These are phyloP conservation scores for Halocaridina rubra DNA, from an alignment of 2,888 invertebrate species.

Conservation along the genomic window DNA sequence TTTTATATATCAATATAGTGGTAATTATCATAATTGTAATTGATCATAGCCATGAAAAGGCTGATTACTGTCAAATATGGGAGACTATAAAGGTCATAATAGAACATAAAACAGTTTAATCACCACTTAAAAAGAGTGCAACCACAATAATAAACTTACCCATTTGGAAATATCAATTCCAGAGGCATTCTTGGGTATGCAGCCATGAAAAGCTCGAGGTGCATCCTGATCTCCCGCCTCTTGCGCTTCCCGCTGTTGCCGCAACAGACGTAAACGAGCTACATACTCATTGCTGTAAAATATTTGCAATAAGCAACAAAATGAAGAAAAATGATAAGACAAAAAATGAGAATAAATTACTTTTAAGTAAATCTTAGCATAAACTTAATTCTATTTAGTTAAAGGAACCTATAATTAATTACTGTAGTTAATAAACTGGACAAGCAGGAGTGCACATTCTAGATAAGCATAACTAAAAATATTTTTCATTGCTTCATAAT, in stretches of 20 bases:
- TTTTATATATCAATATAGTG: too few species aligned
- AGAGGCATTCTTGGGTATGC: neutral
- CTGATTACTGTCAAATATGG: too few species aligned
- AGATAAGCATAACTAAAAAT: neutral
- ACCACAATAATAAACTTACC: too few species aligned
- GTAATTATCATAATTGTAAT: too few species aligned
- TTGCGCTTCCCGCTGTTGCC: slow-evolving; percentile 47
- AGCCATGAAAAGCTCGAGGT: neutral
- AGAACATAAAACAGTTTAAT: too few species aligned
- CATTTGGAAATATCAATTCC: neutral
- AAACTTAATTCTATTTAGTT: neutral
- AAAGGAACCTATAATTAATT: neutral
- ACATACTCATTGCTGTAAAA: slow-evolving; percentile 47
- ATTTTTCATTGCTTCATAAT: too few species aligned
- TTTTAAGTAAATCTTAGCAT: neutral
- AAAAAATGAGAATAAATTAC: neutral
- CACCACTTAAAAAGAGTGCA: too few species aligned
- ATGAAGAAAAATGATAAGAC: neutral
- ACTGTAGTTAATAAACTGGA: neutral
- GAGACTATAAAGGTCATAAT: too few species aligned
- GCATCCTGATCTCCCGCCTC: slow-evolving; percentile 7
- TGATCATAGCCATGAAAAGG: too few species aligned
- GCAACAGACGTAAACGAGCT: slow-evolving; percentile 26
- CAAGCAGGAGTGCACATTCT: neutral
- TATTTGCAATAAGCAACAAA: neutral